Evolutionary conservation across 1,140 invertebrate genomes (phyloP).

Genomic region (Brachystomella parvula): DNA sequence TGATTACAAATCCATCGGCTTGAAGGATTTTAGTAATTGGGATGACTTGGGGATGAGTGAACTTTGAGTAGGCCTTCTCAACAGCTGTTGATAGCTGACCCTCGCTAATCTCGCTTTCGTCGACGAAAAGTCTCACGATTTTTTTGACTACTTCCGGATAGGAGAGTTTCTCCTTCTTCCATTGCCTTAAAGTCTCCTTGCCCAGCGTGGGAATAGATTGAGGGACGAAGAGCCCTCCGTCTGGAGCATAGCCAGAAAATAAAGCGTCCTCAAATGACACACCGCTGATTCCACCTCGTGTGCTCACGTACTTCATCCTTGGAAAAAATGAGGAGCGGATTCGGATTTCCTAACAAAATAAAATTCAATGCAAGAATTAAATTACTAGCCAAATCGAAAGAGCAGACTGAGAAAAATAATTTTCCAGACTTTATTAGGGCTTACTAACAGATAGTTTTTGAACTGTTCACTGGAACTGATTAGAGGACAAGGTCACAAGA

Average conservation of each 20-base stretch:
- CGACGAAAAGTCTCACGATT: constrained; percentile 43
- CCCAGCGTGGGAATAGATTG: constrained; percentile 42
- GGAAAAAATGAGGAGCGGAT: not conserved
- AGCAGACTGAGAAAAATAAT: too few relatives aligned
- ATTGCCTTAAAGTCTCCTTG: constrained; percentile 40
- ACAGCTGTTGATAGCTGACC: constrained; percentile 25
- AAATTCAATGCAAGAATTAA: too few relatives aligned
- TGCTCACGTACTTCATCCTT: constrained; percentile 46
- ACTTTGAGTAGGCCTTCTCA: constrained; percentile 18
- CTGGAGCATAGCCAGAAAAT: constrained; percentile 44
- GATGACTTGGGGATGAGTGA: constrained; percentile 4
- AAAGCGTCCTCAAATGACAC: constrained; percentile 44
- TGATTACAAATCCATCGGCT: not conserved
- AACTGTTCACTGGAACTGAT: too few relatives aligned
- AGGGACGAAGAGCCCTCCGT: constrained; percentile 47
- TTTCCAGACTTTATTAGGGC: too few relatives aligned
- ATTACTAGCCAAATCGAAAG: too few relatives aligned
- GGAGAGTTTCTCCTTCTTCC: constrained; percentile 39
- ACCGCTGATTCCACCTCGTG: constrained; percentile 39
- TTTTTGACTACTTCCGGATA: constrained; percentile 44
- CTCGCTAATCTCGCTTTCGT: constrained; percentile 44
- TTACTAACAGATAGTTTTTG: too few relatives aligned
- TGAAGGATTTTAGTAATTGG: constrained; percentile 1
- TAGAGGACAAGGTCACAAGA: too few relatives aligned
- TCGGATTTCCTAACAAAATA: not conserved